Evolutionary conservation across 2,888 invertebrate species (phyloP).

Genomic region (Mantis religiosa): DNA sequence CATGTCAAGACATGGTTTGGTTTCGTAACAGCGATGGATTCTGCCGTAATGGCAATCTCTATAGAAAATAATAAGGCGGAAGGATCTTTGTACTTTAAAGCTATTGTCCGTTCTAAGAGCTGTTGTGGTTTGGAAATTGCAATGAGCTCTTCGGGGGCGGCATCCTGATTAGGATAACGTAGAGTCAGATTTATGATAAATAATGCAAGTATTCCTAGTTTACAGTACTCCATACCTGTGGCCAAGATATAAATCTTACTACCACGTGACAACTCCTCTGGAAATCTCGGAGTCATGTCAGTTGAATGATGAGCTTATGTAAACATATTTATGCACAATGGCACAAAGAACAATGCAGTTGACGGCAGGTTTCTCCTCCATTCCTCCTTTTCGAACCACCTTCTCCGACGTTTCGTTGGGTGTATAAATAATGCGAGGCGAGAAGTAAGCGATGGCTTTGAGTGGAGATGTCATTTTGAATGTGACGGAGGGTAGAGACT

Average conservation of each 20-base stretch:
- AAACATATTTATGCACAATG: neutral
- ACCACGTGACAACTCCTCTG: neutral
- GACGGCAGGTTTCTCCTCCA: neutral
- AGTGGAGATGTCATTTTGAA: constrained; percentile 4
- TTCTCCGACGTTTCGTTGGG: neutral
- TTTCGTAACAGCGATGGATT: too few relatives aligned
- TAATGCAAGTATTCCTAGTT: neutral
- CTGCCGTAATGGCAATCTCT: too few relatives aligned
- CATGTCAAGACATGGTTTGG: too few relatives aligned
- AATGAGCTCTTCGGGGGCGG: too few relatives aligned
- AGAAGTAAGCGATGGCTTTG: neutral
- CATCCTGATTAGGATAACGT: too few relatives aligned
- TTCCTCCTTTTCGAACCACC: neutral
- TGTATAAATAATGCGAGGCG: neutral
- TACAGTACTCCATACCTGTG: neutral
- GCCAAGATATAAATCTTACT: neutral
- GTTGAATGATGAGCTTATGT: neutral
- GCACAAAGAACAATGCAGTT: neutral
- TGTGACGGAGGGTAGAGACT: neutral
- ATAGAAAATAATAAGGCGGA: too few relatives aligned
- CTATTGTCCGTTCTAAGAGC: too few relatives aligned
- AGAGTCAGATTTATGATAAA: neutral
- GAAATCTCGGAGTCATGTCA: neutral
- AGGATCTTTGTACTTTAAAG: too few relatives aligned
- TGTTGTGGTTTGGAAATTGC: too few relatives aligned